Evolutionary conservation across 2,113 vertebrate species (phyloP).

Genomic region (Protobothrops mucrosquamatus): DNA sequence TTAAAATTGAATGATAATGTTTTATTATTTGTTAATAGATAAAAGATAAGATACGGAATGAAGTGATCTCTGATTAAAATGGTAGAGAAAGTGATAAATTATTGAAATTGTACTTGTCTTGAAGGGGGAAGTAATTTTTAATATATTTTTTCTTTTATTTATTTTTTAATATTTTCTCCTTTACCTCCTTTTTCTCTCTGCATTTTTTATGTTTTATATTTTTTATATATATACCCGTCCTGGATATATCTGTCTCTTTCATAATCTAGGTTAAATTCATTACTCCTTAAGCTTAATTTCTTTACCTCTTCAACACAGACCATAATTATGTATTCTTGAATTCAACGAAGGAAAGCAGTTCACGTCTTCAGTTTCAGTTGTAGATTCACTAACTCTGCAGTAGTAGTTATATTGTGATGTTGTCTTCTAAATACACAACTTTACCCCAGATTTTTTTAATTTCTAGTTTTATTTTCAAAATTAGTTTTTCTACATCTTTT

Average conservation of each 20-base stretch:
- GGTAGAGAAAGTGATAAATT: not conserved
- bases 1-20: not conserved
- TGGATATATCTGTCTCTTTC: not conserved
- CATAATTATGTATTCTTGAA: not conserved
- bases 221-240: not conserved
- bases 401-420: not conserved
- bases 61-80: not conserved
- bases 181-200: not conserved
- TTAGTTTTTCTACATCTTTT: not conserved
- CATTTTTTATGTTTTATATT: not conserved
- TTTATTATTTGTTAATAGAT: not conserved
- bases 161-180: not conserved
- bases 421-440: not conserved
- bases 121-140: not conserved
- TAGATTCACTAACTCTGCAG: not conserved
- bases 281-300: not conserved
- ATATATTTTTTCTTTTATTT: not conserved
- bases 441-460: not conserved
- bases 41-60: not conserved
- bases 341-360: not conserved
- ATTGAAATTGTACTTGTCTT: not conserved
- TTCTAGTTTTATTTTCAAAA: not conserved
- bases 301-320: not conserved
- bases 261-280: not conserved
- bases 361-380: not conserved